phyloP scores from a whole-genome alignment of 2,113 vertebrate genomes.

The Grallaria varia region DNA sequence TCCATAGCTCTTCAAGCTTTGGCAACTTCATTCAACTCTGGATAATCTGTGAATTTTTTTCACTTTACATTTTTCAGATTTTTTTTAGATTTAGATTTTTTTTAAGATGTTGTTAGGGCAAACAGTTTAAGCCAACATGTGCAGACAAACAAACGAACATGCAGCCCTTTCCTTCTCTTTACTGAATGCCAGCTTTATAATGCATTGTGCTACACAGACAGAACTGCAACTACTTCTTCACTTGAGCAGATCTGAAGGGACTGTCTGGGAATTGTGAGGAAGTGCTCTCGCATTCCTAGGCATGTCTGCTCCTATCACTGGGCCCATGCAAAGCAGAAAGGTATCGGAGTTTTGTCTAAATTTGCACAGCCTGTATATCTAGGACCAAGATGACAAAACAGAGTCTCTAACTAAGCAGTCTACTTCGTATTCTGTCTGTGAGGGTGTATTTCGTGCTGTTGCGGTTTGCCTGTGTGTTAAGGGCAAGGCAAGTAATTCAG shows the following conservation, averaged over 20 bases:
- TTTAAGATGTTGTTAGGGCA: background rate
- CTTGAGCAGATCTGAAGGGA: background rate
- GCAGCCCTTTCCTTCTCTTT: background rate
- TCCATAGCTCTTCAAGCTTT: background rate
- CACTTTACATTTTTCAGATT: no score
- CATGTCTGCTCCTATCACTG: background rate
- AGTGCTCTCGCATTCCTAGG: background rate
- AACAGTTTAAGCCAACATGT: background rate
- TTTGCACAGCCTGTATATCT: background rate
- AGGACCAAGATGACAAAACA: background rate
- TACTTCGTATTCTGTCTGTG: background rate
- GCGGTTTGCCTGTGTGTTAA: background rate
- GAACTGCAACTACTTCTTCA: background rate
- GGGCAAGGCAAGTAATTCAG: background rate
- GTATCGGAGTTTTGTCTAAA: background rate
- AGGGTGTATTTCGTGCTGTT: background rate
- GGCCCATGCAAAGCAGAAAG: background rate
- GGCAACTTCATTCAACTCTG: background rate
- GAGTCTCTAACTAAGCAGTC: fast-evolving
- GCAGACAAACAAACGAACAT: background rate
- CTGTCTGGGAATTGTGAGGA: background rate
- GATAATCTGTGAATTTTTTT: background rate
- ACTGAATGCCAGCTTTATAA: background rate
- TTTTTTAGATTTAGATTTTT: no score
- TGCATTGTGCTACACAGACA: no score